Evolutionary conservation across 2,888 invertebrate species (phyloP).

Genomic region (Epinotia ramella): DNA sequence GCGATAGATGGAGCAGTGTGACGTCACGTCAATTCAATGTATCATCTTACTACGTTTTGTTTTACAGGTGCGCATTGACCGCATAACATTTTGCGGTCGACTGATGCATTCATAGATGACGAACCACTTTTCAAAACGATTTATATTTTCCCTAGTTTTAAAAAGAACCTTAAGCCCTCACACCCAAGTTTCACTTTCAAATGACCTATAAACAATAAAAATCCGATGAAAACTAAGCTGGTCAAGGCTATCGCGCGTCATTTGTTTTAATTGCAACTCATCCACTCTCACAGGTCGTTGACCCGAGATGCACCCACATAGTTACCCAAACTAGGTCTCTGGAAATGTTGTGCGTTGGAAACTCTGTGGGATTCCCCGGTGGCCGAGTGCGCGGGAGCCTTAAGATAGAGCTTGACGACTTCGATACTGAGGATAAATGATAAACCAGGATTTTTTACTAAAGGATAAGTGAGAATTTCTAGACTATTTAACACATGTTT

Average conservation of each 20-base stretch:
- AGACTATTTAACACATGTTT: no score
- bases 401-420: conserved; percentile 6
- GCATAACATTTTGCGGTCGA: conserved; percentile 5
- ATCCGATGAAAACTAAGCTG: background rate
- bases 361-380: conserved; percentile 17
- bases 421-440: background rate
- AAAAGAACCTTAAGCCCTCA: background rate
- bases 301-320: conserved; percentile 8
- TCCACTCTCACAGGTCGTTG: conserved; percentile 14
- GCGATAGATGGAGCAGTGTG: no score
- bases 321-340: conserved; percentile 20
- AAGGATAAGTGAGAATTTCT: no score
- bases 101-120: background rate
- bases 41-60: background rate
- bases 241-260: conserved; percentile 3
- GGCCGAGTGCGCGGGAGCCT: background rate
- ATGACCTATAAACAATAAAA: background rate
- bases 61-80: background rate
- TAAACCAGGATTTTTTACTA: no score
- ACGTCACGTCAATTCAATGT: no score
- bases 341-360: conserved; percentile 22
- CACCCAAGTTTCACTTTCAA: background rate
- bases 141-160: background rate
- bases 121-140: background rate
- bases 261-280: background rate